Evolutionary conservation across 2,797 vertebrate species (phyloP), one percentile per base, ranked within the genome.

Genomic region (Coreius guichenoti): DNA sequence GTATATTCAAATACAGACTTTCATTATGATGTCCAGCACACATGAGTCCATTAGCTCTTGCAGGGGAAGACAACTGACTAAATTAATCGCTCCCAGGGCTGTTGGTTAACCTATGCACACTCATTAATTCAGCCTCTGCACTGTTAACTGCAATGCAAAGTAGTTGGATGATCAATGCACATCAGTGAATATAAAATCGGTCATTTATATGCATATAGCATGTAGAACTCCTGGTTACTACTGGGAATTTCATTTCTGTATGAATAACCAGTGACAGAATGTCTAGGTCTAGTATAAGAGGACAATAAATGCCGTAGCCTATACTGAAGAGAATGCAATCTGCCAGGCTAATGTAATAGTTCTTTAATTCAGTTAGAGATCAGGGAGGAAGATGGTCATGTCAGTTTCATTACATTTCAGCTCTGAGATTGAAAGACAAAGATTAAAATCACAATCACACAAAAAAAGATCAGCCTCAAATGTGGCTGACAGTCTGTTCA

Each of bases 121-220:
- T 19, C 73, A 68, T 45, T 77, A 69, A 77, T 84, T 56, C 47
- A 77, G 73, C 58, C 70, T 74, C 26, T 16, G 11, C 5, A 29
- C 58, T 68, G 33, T 61, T 49, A 65, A n/a, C 29, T n/a, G 0
- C 17, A 70, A 47, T 16, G 33, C 19, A 78, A 84, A 68, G 31
- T 49, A 51, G 29, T 3, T 68, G 63, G n/a, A 54, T 70, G 65
- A 70, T 79, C 83, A 79, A 72, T 70, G 36, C 75, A 17, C 39
- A 84, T 79, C 51, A 58, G 74, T 2, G 0, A 21, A 78, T 43
- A 58, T 29, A 7, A 77, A 77, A 77, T 23, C 0, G 0, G 63
- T 14, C n/a, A 84, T 84, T 84, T 79, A 79, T 23, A 78, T 84
- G 61, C 74, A 78, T 49, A 54, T 43, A 58, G 19, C 5, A 1